phyloP scores from a whole-genome alignment of 2,797 vertebrate genomes.

The Mycteria americana region DNA sequence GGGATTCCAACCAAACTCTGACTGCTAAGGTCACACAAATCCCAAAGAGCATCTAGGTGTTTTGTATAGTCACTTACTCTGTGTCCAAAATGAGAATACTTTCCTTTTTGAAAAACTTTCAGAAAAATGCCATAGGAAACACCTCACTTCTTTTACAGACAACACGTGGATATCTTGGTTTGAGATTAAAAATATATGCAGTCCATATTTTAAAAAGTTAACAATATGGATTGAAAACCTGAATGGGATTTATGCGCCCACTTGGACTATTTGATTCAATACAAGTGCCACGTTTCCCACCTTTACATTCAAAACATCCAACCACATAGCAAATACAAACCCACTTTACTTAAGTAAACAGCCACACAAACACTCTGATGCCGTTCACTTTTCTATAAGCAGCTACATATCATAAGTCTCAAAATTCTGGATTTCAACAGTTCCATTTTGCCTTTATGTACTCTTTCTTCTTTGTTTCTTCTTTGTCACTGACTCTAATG shows the following conservation, averaged over 20 bases:
- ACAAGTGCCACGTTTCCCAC: neutral
- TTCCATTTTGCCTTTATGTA: neutral
- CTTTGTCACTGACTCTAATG: neutral
- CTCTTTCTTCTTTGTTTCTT: neutral
- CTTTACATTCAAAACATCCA: neutral
- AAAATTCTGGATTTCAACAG: neutral
- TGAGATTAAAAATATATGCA: neutral
- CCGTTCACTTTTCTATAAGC: neutral
- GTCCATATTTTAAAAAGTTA: neutral
- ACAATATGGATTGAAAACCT: neutral
- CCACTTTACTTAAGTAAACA: neutral
- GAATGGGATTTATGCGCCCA: neutral
- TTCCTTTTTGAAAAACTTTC: neutral
- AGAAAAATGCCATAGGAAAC: neutral
- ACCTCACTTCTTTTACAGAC: neutral
- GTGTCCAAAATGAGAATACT: neutral
- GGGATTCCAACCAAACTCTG: neutral
- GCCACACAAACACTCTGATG: neutral
- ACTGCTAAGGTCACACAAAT: neutral
- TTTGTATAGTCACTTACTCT: neutral
- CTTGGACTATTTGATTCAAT: neutral
- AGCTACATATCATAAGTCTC: neutral
- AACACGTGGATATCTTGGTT: neutral
- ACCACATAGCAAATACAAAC: neutral
- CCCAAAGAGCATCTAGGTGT: neutral